Evolutionary conservation across 2,888 invertebrate species (phyloP).

Genomic region (Dioctria linearis): DNA sequence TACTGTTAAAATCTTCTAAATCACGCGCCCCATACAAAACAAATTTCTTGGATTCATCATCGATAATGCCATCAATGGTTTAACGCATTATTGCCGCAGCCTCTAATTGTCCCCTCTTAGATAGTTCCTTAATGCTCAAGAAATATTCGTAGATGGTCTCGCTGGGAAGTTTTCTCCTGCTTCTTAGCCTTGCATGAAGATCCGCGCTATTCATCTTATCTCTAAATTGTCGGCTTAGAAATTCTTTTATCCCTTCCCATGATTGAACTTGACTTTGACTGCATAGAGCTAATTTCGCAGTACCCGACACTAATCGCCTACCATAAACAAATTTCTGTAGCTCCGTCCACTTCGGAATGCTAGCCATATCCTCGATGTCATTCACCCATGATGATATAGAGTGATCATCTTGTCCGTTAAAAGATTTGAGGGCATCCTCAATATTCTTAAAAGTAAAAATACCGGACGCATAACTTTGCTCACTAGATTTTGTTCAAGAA

Average conservation of each 20-base stretch:
- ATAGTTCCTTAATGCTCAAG: not conserved
- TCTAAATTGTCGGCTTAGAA: not conserved
- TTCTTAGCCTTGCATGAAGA: not conserved
- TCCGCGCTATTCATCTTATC: not conserved
- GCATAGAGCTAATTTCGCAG: not conserved
- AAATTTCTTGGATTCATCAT: too few relatives aligned
- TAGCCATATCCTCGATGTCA: conserved; percentile 10
- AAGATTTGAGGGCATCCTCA: conserved; percentile 7
- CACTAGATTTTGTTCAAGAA: too few relatives aligned
- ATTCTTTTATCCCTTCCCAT: conserved; percentile 44
- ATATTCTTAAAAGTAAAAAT: not conserved
- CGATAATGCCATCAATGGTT: too few relatives aligned
- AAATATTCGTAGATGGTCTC: conserved; percentile 10
- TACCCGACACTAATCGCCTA: not conserved
- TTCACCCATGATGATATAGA: not conserved
- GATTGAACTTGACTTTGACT: conserved; percentile 22
- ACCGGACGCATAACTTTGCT: too few relatives aligned
- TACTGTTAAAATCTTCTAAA: too few relatives aligned
- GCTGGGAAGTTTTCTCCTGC: not conserved
- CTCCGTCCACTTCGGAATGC: conserved; percentile 4
- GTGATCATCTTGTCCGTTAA: not conserved
- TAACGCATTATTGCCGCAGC: not conserved
- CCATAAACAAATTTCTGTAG: conserved; percentile 41
- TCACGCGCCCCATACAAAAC: too few relatives aligned
- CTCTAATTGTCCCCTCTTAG: not conserved